Evolutionary conservation across 2,113 vertebrate species (phyloP).

Genomic region (Micromys minutus): DNA sequence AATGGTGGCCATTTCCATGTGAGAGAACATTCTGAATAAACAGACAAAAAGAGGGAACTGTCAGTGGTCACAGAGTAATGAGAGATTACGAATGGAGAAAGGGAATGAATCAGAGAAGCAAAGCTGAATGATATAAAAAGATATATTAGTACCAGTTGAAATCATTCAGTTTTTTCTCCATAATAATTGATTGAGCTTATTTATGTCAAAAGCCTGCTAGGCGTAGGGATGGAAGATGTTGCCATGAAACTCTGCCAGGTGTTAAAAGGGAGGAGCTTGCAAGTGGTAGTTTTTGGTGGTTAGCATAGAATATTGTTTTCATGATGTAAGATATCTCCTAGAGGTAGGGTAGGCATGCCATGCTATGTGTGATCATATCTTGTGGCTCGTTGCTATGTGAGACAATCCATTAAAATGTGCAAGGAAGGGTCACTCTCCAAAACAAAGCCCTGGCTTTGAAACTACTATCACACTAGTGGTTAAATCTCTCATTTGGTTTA

Average conservation of each 20-base stretch:
- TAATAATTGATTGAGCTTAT: background rate
- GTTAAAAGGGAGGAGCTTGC: background rate
- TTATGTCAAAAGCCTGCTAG: background rate
- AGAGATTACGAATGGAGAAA: background rate
- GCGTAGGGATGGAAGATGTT: background rate
- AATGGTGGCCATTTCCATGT: background rate
- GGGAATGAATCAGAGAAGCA: background rate
- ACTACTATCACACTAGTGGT: background rate
- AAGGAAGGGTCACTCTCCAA: background rate
- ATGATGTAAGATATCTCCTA: background rate
- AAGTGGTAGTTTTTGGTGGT: background rate
- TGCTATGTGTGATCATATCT: background rate
- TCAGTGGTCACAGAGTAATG: background rate
- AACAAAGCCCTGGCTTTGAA: background rate
- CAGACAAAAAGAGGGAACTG: background rate
- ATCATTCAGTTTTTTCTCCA: background rate
- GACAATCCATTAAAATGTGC: background rate
- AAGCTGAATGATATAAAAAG: background rate
- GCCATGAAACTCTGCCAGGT: conserved; percentile 23
- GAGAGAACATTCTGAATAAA: background rate
- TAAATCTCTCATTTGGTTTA: background rate
- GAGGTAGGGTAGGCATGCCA: background rate
- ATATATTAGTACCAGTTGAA: background rate
- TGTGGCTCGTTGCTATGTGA: background rate
- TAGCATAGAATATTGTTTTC: background rate